Evolutionary conservation across 2,888 invertebrate genomes (phyloP).

Genomic region (Xestia sexstrigata): DNA sequence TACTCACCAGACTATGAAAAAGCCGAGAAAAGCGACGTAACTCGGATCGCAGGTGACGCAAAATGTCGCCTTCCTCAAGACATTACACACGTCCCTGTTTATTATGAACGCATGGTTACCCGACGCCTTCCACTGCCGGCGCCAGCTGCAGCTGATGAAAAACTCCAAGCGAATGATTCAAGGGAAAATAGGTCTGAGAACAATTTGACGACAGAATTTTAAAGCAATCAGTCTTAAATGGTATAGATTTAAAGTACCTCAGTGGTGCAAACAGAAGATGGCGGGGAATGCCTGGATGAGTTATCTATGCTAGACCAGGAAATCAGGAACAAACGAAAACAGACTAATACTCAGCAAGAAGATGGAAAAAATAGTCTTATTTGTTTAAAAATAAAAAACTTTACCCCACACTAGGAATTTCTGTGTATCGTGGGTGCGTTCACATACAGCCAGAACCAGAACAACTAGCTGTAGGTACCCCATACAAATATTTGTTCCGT

Average conservation of each 20-base stretch:
- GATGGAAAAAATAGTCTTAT: background rate
- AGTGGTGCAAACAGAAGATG: background rate
- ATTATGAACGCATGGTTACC: conserved; percentile 59
- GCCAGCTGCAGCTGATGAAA: conserved; percentile 18
- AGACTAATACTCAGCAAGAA: too few relatives aligned
- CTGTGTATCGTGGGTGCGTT: too few relatives aligned
- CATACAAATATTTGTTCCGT: too few relatives aligned
- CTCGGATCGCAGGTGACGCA: conserved; percentile 53
- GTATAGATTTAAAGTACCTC: background rate
- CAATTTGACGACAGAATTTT: background rate
- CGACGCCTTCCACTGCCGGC: conserved; percentile 15
- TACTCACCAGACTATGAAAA: conserved; percentile 45
- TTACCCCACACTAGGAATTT: too few relatives aligned
- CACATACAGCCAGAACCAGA: too few relatives aligned
- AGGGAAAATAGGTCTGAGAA: background rate
- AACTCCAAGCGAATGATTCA: conserved; percentile 9
- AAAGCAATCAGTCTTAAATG: background rate
- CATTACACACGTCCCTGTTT: conserved; percentile 60
- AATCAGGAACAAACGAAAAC: background rate
- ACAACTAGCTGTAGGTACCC: too few relatives aligned
- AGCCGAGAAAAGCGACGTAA: conserved; percentile 4
- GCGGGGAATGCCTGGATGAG: background rate
- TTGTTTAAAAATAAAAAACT: too few relatives aligned
- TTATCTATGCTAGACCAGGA: background rate
- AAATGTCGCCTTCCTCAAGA: conserved; percentile 42